Conservation (phyloP, 2,113 vertebrate genomes). For the Caranx melampygus region DNA sequence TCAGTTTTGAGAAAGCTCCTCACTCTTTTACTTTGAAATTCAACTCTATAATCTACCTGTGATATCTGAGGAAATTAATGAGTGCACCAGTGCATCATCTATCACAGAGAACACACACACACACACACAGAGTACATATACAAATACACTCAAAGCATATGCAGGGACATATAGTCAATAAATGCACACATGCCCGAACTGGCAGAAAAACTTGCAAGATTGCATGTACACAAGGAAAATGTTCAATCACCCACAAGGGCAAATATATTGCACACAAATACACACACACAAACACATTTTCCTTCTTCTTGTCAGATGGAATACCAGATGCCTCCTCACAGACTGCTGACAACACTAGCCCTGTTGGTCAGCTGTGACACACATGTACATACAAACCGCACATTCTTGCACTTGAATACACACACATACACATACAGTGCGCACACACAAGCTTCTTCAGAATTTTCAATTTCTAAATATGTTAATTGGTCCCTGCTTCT, state of each 20-base stretch:
- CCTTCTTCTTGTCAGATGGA: slow-evolving; percentile 65
- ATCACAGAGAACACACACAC: slow-evolving; percentile 6
- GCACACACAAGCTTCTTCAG: slow-evolving; percentile 39
- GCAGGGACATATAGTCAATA: not conserved
- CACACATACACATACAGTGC: not conserved
- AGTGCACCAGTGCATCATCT: slow-evolving; percentile 9
- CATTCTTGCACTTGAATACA: slow-evolving; percentile 7
- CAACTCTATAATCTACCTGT: slow-evolving; percentile 4
- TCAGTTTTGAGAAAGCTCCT: not conserved
- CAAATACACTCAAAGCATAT: slow-evolving; percentile 3
- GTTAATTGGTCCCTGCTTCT: slow-evolving; percentile 52
- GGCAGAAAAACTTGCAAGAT: slow-evolving; percentile 10
- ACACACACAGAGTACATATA: not conserved
- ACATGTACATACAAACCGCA: not conserved
- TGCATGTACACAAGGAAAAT: slow-evolving; percentile 5
- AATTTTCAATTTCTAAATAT: slow-evolving; percentile 53
- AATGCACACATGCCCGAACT: not conserved
- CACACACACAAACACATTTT: not conserved
- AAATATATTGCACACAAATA: slow-evolving; percentile 2
- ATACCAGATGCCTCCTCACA: slow-evolving; percentile 66
- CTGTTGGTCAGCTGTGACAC: slow-evolving; percentile 66
- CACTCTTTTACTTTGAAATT: slow-evolving; percentile 15
- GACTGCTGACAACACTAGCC: slow-evolving; percentile 53
- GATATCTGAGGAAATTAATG: slow-evolving; percentile 31
- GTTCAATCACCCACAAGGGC: not conserved